A percentile compares a stretch with the other conserved stretches of the same genome.
phyloP scores from a whole-genome alignment of 2,888 invertebrate genomes.

The Agrotis ipsilon region DNA sequence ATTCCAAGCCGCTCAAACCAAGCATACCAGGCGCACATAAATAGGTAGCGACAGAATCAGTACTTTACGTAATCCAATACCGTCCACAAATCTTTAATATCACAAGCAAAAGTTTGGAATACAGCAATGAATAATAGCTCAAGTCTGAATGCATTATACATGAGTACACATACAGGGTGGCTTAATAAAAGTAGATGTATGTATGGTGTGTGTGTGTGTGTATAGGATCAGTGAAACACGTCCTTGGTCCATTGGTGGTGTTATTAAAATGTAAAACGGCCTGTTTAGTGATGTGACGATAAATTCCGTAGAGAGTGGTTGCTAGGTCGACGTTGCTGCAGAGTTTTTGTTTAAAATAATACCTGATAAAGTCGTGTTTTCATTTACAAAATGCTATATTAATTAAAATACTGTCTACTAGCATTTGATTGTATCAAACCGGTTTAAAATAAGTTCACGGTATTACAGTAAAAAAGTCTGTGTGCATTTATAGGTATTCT shows the following conservation, averaged over 20 bases:
- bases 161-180: constrained; percentile 53
- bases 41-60: constrained; percentile 36
- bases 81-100: constrained; percentile 66
- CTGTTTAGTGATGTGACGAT: constrained; percentile 51
- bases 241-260: constrained; percentile 56
- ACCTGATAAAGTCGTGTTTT: neutral
- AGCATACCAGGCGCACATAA: constrained; percentile 40
- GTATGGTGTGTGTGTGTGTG: constrained; percentile 33
- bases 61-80: constrained; percentile 67
- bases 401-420: neutral
- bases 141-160: constrained; percentile 68
- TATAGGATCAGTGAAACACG: constrained; percentile 52
- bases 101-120: constrained; percentile 53
- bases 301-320: constrained; percentile 26
- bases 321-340: neutral
- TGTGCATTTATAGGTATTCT: too few relatives aligned
- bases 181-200: constrained; percentile 58
- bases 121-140: constrained; percentile 62
- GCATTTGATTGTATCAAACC: too few relatives aligned
- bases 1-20: constrained; percentile 31
- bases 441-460: too few relatives aligned
- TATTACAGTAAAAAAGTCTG: too few relatives aligned
- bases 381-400: neutral
- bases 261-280: constrained; percentile 63
- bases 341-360: constrained; percentile 29